Conservation (phyloP, 30 jellyfish, hydroid and myxozoan species). For the Catostylus mosaicus region DNA sequence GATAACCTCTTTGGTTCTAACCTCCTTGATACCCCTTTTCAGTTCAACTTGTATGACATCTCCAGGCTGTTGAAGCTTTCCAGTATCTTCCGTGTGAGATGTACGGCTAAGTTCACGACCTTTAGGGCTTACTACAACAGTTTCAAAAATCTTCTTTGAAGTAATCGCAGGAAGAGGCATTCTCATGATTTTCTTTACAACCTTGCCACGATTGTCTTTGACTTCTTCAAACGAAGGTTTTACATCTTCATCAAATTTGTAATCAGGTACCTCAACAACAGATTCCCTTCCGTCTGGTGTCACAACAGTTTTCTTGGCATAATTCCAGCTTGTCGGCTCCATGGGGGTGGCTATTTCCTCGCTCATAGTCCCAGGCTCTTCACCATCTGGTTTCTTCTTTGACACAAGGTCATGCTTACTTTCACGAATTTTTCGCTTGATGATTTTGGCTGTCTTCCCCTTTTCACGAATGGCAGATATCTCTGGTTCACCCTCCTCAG, state of each 20-base stretch:
- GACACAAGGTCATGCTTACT: neutral
- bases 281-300: conserved; percentile 66
- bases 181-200: conserved; percentile 42
- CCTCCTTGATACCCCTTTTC: neutral
- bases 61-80: conserved; percentile 41
- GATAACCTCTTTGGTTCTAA: neutral
- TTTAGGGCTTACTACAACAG: conserved; percentile 52
- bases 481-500: conserved; percentile 44
- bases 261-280: conserved; percentile 78
- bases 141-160: conserved; percentile 56
- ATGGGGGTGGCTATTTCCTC: conserved; percentile 53
- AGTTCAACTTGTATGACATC: neutral
- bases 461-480: conserved; percentile 4
- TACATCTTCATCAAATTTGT: conserved; percentile 75
- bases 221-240: conserved; percentile 75
- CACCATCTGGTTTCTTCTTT: conserved; percentile 36
- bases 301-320: conserved; percentile 37
- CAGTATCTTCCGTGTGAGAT: conserved; percentile 63
- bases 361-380: neutral
- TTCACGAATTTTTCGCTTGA: conserved; percentile 16
- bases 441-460: conserved; percentile 11
- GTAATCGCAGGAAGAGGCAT: conserved; percentile 76
- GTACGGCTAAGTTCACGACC: conserved; percentile 45
- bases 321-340: conserved; percentile 56
- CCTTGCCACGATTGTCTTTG: conserved; percentile 68